A percentile compares a stretch with the other conserved stretches of the same genome.
phyloP scores from a whole-genome alignment of 2,113 vertebrate genomes.

The Calyptomena viridis region DNA sequence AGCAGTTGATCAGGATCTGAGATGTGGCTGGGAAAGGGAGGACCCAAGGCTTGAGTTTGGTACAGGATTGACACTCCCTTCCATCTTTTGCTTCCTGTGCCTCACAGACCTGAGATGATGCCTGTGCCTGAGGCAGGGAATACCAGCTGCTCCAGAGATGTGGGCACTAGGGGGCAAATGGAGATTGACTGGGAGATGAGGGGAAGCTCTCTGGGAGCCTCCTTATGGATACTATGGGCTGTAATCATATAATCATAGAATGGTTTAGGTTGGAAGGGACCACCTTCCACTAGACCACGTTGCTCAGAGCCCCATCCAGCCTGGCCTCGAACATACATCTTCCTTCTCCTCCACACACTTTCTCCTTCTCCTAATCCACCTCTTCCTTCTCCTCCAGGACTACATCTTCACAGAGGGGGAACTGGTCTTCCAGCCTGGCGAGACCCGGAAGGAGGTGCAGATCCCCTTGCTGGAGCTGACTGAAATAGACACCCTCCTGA shows the following conservation, averaged over 20 bases:
- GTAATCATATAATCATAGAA: not conserved
- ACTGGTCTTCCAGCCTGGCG: conserved; percentile 82
- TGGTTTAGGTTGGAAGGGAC: not conserved
- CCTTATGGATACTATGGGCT: not conserved
- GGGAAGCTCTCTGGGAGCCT: not conserved
- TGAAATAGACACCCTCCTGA: conserved; percentile 83
- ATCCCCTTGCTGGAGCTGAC: conserved; percentile 86
- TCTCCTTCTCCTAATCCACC: not conserved
- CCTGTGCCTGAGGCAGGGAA: not conserved
- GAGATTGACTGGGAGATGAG: not conserved
- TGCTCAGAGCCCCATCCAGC: not conserved
- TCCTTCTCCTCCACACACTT: not conserved
- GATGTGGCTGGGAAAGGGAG: not conserved
- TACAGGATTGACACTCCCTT: not conserved
- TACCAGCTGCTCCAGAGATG: not conserved
- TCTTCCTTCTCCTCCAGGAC: conserved; percentile 75
- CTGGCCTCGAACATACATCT: not conserved
- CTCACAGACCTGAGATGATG: not conserved
- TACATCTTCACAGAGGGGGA: conserved; percentile 86
- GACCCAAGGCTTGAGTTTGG: not conserved
- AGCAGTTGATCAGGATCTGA: not conserved
- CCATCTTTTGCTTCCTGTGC: not conserved
- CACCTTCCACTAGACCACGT: not conserved
- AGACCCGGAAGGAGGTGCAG: conserved; percentile 86
- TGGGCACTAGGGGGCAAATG: not conserved